phyloP scores from a whole-genome alignment of 1,140 invertebrate genomes.

The Drosophila dunni region DNA sequence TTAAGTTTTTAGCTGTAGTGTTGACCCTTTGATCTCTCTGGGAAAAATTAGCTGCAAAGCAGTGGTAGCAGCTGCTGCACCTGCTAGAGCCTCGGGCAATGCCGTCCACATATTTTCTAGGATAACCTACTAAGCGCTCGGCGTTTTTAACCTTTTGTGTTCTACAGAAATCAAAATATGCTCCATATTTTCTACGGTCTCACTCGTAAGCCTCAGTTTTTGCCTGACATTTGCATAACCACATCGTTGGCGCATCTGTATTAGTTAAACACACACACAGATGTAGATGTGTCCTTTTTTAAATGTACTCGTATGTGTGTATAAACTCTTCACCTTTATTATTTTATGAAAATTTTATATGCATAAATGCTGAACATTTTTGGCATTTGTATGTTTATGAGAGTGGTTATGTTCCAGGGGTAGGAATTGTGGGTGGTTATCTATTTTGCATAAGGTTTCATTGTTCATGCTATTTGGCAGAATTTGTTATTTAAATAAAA shows the following conservation, averaged over 20 bases:
- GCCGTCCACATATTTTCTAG: constrained; percentile 16
- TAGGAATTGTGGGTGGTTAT: neutral
- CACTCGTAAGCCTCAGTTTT: constrained; percentile 13
- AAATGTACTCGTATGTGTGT: constrained; percentile 12
- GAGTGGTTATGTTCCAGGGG: neutral
- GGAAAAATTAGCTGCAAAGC: constrained; percentile 63
- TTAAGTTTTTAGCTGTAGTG: constrained; percentile 23
- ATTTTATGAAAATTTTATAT: constrained; percentile 72
- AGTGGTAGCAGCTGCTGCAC: neutral
- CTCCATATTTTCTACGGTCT: constrained; percentile 18
- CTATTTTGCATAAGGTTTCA: constrained; percentile 58
- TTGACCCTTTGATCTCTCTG: constrained; percentile 47
- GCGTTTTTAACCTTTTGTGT: constrained; percentile 17
- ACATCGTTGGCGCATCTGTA: constrained; percentile 30
- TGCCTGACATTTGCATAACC: constrained; percentile 58
- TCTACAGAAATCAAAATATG: constrained; percentile 54
- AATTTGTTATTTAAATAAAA: constrained; percentile 71
- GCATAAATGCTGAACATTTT: constrained; percentile 58
- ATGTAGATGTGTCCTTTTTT: constrained; percentile 3
- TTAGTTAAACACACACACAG: constrained; percentile 32
- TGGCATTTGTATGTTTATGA: constrained; percentile 41
- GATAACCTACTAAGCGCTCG: constrained; percentile 12
- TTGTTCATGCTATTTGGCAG: constrained; percentile 54
- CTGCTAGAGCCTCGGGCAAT: constrained; percentile 3
- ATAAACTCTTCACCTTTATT: constrained; percentile 71